Evolutionary conservation across 2,888 invertebrate species (phyloP).

Genomic region (Alloplasta piceator): DNA sequence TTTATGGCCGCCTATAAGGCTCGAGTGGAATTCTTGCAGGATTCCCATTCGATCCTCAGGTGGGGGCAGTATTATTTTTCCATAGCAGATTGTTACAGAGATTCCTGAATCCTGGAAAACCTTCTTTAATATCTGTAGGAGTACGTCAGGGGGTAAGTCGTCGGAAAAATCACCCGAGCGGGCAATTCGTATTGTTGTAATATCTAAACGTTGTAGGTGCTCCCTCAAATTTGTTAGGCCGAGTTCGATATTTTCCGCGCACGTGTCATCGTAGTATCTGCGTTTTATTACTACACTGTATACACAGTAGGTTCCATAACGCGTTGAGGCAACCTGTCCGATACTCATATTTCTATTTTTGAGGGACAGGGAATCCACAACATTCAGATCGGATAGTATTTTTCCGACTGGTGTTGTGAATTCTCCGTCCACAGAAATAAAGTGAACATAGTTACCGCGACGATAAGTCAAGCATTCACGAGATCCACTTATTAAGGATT

Average conservation of each 20-base stretch:
- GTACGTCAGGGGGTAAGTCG: no score
- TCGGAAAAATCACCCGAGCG: no score
- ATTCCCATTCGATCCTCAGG: no score
- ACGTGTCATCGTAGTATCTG: not conserved
- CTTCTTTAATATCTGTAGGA: no score
- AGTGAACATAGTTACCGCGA: conserved; percentile 44
- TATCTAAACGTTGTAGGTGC: no score
- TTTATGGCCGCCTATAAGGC: conserved; percentile 41
- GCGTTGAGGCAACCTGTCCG: conserved; percentile 22
- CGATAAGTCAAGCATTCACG: conserved; percentile 33
- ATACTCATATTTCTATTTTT: not conserved
- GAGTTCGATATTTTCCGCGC: not conserved
- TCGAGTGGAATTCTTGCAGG: not conserved
- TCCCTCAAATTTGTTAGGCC: not conserved
- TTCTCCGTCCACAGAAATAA: conserved; percentile 39
- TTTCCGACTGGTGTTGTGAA: conserved; percentile 9
- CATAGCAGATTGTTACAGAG: no score
- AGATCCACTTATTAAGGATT: not conserved
- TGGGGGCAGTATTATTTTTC: no score
- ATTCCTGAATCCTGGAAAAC: no score
- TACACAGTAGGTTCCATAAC: conserved; percentile 2
- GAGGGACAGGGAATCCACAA: not conserved
- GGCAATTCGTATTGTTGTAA: no score
- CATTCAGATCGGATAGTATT: conserved; percentile 1
- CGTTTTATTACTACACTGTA: conserved; percentile 24